Evolutionary conservation across 2,113 vertebrate genomes (phyloP).

Genomic region (Hemiscyllium ocellatum): DNA sequence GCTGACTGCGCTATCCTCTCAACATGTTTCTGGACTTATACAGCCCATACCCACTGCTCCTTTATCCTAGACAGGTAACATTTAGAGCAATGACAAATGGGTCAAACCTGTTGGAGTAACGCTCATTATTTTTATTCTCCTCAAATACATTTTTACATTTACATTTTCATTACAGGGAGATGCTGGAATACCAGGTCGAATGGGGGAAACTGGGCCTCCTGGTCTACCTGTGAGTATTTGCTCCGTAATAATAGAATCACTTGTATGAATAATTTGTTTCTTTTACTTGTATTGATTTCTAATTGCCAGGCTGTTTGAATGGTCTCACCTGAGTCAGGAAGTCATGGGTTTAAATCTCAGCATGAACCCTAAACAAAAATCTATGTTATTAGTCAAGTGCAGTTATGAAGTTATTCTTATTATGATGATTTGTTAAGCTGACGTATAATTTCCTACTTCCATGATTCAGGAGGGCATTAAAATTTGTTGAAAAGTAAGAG

Average conservation of each 20-base stretch:
- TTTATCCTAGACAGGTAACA: background rate
- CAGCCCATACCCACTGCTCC: background rate
- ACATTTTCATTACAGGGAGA: conserved; percentile 53
- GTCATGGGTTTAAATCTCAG: background rate
- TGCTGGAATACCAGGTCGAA: conserved; percentile 52
- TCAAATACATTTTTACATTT: background rate
- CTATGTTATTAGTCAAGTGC: background rate
- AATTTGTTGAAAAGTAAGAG: background rate
- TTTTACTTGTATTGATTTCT: background rate
- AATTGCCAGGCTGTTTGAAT: background rate
- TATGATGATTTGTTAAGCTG: background rate
- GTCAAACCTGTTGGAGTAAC: background rate
- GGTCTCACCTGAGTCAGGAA: background rate
- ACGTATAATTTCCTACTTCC: background rate
- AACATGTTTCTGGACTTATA: background rate
- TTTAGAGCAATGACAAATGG: background rate
- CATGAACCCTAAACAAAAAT: background rate
- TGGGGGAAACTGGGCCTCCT: conserved; percentile 59
- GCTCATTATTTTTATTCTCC: background rate
- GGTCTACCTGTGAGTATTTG: conserved; percentile 63
- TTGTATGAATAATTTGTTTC: background rate
- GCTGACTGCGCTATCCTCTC: background rate
- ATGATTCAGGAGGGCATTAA: background rate
- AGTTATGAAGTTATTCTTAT: background rate
- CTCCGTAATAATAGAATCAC: background rate